Percentiles rank a stretch among this genome's conserved stretches.
These are phyloP conservation scores for Atherinosoma microstoma DNA, from an alignment of 2,797 vertebrate genomes.

Conservation along the genomic window DNA sequence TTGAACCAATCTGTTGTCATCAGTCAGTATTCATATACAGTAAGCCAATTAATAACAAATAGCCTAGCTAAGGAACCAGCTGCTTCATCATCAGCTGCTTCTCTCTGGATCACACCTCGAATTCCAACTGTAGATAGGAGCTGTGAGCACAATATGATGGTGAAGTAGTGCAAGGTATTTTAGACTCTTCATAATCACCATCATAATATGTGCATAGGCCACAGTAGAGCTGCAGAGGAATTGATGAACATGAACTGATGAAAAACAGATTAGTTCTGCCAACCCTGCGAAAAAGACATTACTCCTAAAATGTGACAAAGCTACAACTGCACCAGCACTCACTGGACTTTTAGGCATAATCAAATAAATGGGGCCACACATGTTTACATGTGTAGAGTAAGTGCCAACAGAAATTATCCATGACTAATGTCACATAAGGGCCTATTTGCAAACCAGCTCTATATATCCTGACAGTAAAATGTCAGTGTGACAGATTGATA, in stretches of 20 bases:
- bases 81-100: background rate
- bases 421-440: slow-evolving; percentile 45
- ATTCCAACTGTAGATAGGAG: slow-evolving; percentile 23
- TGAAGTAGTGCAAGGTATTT: slow-evolving; percentile 31
- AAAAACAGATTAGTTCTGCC: background rate
- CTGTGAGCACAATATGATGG: slow-evolving; percentile 37
- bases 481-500: slow-evolving; percentile 56
- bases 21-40: too few relatives aligned
- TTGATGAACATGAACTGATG: background rate
- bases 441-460: slow-evolving; percentile 41
- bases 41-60: too few relatives aligned
- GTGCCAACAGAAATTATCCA: slow-evolving; percentile 13
- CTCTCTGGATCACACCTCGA: slow-evolving; percentile 3
- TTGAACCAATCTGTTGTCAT: too few relatives aligned
- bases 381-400: background rate
- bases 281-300: slow-evolving; percentile 2
- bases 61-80: too few relatives aligned
- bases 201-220: background rate
- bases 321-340: slow-evolving; percentile 5
- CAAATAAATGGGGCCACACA: too few relatives aligned
- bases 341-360: slow-evolving; percentile 16
- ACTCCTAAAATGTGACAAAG: background rate
- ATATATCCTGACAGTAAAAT: slow-evolving; percentile 49
- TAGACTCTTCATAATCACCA: slow-evolving; percentile 39
- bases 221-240: background rate